A percentile compares a stretch with the other conserved stretches of the same genome.
Evolutionary conservation across 2,113 vertebrate species (phyloP).

Genomic region (Pelodiscus sinensis): DNA sequence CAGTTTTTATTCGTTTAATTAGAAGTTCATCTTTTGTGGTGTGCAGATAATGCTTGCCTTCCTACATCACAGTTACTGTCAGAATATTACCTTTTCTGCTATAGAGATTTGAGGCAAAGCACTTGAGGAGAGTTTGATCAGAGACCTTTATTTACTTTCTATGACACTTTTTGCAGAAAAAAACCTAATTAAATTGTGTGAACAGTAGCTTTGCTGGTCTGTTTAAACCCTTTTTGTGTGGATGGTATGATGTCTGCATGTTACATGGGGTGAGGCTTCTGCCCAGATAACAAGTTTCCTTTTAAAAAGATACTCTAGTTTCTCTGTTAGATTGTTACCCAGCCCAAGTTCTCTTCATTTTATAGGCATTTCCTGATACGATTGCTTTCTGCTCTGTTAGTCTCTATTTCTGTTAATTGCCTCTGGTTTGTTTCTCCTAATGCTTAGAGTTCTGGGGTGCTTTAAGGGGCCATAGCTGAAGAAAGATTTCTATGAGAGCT

Average conservation of each 20-base stretch:
- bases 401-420: rapidly evolving
- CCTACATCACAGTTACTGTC: neutral
- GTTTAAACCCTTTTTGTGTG: neutral
- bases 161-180: slow-evolving; percentile 11
- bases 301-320: neutral
- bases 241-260: neutral
- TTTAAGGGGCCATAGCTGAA: neutral
- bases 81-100: neutral
- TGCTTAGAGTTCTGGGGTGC: neutral
- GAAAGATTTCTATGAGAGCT: rapidly evolving
- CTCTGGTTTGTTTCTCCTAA: neutral
- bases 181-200: neutral
- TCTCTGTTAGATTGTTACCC: rapidly evolving
- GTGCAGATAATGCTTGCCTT: slow-evolving; percentile 13
- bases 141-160: slow-evolving; percentile 19
- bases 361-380: neutral
- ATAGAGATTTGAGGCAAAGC: neutral
- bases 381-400: neutral
- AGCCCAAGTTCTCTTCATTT: rapidly evolving
- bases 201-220: rapidly evolving
- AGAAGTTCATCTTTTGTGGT: neutral
- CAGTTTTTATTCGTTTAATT: slow-evolving; percentile 33
- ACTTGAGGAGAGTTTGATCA: slow-evolving; percentile 10
- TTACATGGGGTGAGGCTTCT: neutral
- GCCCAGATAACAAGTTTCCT: neutral